Evolutionary conservation across 1,140 invertebrate species (phyloP).

Genomic region (Zaprionus inermis): DNA sequence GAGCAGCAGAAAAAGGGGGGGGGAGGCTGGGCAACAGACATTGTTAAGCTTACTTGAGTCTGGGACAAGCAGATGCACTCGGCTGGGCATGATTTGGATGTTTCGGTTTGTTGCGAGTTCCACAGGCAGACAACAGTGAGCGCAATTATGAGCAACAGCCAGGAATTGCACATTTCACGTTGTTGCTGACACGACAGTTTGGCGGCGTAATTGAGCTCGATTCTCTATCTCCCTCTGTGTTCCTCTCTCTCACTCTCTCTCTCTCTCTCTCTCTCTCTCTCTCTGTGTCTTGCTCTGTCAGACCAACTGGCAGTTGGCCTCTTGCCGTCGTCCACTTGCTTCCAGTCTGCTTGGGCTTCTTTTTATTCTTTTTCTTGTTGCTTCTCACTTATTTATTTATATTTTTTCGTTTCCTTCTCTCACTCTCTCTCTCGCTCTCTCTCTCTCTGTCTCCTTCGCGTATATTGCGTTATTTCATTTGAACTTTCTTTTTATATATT

Average conservation of each 20-base stretch:
- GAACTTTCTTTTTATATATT: constrained; percentile 82
- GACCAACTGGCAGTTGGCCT: constrained; percentile 34
- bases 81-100: constrained; percentile 87
- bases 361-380: constrained; percentile 11
- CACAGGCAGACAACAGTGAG: constrained; percentile 84
- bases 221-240: constrained; percentile 61
- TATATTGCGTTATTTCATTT: constrained; percentile 82
- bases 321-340: constrained; percentile 23
- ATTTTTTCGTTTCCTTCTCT: constrained; percentile 11
- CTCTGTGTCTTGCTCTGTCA: constrained; percentile 9
- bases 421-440: constrained; percentile 1
- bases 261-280: constrained; percentile 4
- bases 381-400: constrained; percentile 76
- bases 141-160: constrained; percentile 83
- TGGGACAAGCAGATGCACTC: constrained; percentile 93
- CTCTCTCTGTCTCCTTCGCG: constrained; percentile 9
- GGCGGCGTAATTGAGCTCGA: constrained; percentile 82
- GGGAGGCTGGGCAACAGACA: constrained; percentile 17
- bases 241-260: background rate
- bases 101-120: constrained; percentile 84
- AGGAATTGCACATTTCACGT: constrained; percentile 84
- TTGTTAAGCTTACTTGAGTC: constrained; percentile 88
- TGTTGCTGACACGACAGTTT: constrained; percentile 82
- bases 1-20: background rate
- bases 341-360: constrained; percentile 22